Conservation (phyloP, 2,888 invertebrate genomes). For the Meteorus cinctellus region DNA sequence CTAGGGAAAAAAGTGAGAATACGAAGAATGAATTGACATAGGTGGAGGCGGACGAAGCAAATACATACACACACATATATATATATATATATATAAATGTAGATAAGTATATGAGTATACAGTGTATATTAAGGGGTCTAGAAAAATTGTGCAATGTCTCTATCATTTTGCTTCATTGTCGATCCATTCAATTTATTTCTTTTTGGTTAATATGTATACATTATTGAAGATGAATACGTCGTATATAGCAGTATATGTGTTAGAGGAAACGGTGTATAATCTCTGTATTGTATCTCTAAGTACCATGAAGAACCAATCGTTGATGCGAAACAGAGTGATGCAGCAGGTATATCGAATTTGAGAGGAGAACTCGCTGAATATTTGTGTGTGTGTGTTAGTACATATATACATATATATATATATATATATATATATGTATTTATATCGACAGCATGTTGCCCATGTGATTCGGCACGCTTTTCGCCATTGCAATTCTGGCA, state of each 20-base stretch:
- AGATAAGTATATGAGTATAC: background rate
- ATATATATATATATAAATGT: background rate
- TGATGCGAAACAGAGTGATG: conserved; percentile 8
- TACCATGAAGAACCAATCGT: conserved; percentile 8
- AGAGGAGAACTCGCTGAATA: conserved; percentile 1
- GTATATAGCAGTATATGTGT: conserved; percentile 24
- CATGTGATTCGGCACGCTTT: conserved; percentile 42
- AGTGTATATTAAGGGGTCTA: conserved; percentile 11
- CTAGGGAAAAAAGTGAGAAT: conserved; percentile 17
- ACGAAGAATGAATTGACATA: conserved; percentile 27
- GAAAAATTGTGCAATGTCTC: conserved; percentile 39
- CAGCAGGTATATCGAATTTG: conserved; percentile 29
- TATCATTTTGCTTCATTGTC: conserved; percentile 37
- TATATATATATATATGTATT: background rate
- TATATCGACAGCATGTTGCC: background rate
- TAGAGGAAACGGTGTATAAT: conserved; percentile 40
- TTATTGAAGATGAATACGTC: background rate
- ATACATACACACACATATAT: conserved; percentile 9
- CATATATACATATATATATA: background rate
- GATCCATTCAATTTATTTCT: background rate
- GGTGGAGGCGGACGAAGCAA: conserved; percentile 23
- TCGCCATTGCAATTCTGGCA: conserved; percentile 36
- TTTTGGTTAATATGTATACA: background rate
- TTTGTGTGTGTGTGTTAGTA: background rate
- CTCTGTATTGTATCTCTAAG: background rate